A percentile compares a stretch with the other conserved stretches of the same genome.
These are phyloP conservation scores for Grammomys surdaster DNA, from an alignment of 2,113 vertebrate species.

Conservation along the genomic window DNA sequence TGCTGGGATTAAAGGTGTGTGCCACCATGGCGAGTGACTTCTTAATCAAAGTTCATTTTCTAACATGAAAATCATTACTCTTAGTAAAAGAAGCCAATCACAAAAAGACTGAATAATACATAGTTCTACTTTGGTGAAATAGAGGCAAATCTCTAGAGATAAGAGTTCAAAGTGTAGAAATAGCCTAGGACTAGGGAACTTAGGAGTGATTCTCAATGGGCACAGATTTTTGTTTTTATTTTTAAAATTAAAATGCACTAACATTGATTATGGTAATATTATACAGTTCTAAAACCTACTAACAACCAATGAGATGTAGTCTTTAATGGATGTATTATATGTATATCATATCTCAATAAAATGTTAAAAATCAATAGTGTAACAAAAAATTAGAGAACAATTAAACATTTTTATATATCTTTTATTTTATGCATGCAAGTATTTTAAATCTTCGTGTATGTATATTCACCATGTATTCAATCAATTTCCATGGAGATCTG, in stretches of 20 bases:
- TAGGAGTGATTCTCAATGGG: not conserved
- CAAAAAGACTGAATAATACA: slow-evolving; percentile 19
- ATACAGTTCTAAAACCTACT: slow-evolving; percentile 1
- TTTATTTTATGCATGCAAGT: not conserved
- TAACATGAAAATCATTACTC: slow-evolving; percentile 40
- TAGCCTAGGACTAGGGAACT: not conserved
- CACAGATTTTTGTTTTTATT: not conserved
- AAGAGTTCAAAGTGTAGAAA: not conserved
- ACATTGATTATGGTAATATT: slow-evolving; percentile 5
- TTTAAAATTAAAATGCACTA: slow-evolving; percentile 39
- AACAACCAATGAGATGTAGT: not conserved
- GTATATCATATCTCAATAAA: slow-evolving; percentile 23
- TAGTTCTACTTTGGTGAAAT: slow-evolving; percentile 4
- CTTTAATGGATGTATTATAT: slow-evolving; percentile 19
- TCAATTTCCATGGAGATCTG: not conserved
- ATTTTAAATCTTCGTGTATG: not conserved
- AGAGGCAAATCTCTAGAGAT: not conserved
- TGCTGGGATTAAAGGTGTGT: not conserved
- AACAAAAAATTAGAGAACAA: slow-evolving; percentile 36
- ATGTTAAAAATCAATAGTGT: slow-evolving; percentile 13
- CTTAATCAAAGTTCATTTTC: slow-evolving; percentile 33
- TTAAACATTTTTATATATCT: slow-evolving; percentile 43
- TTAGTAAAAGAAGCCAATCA: slow-evolving; percentile 53
- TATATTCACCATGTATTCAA: not conserved
- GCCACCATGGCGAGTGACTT: not conserved